Base-by-base conservation (phyloP, 2,113 vertebrate species). In the Cisticola juncidis region DNA sequence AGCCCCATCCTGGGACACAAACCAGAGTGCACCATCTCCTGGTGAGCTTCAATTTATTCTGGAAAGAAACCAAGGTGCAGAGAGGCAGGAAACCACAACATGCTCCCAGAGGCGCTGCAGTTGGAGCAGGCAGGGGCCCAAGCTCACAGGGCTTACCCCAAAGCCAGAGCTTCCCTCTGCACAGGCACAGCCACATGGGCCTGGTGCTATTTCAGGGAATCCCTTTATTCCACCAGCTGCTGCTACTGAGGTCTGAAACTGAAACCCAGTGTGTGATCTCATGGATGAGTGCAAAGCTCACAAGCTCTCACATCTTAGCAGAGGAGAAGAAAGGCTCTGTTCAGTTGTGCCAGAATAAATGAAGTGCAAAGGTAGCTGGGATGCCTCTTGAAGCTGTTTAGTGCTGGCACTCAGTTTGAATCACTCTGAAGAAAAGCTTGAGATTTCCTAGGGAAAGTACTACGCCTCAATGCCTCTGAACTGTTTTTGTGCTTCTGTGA, bases 171-270 rank as follows among this genome's bases (percentile, higher is more conserved):
- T 87, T 92, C 81, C 26, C 81, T 62, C 51, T 12, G 51, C 3
- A 1, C 60, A 54, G 64, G 57, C 84, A 86, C 60, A 33, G 28
- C 84, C 73, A 74, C 93, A 23, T 7, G 80, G 82, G 40, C 44
- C 72, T 48, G 29, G 33, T 94, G 88, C 60, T 93, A 40, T 83
- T 94, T 81, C 80, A 88, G 86, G 86, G 92, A 96, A 94, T 96
- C 86, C 80, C 93, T 94, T 93, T 93, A 88, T 90, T 96, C 79
- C 92, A 88, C 88, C 95, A 94, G 94, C 94, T 96, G 88, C 95
- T 94, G 28, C 92, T 78, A 14, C 88, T 66, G 82, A 92, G 79
- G 91, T 86, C 92, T 94, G 91, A 93, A 96, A 94, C 86, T 8
- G 86, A 94, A 83, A 91, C 66, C 74, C 79, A 58, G 53, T 61